Base-by-base conservation (phyloP, 2,888 invertebrate species). In the Acanthococcus lagerstroemiae region DNA sequence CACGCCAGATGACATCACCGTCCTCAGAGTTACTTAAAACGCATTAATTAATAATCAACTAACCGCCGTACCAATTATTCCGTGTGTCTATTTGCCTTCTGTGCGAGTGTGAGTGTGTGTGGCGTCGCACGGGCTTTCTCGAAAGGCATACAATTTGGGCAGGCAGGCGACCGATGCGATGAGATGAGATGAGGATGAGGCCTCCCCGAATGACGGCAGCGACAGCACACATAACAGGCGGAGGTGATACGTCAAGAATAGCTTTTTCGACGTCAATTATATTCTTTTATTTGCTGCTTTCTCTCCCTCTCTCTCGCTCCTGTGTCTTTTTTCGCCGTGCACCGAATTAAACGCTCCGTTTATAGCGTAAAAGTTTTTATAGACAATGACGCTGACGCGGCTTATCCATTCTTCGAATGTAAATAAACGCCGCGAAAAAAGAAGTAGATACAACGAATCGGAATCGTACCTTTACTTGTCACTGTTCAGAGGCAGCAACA, bases 1-100 rank as follows among this genome's bases (percentile, higher is more conserved):
- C 63, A 63, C 63, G 54, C 63, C 63, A 63, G 63, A 63, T 63
- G 63, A 63, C 63, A 63, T 63, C 63, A 63, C 52, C 63, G 63
- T 63, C 52, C 26, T 63, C 63, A 54, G 22, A 52, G 63, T 63
- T 63, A 63, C 63, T 63, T 63, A 63, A 63, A 63, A 63, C 63
- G 52, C 63, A 63, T 63, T 63, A 63, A 63, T 63, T 63, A 63
- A 63, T 52, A 54, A 63, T 63, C 63, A 63, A 52, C 54, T 52
- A 52, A 63, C 52, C 63, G 63, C 54, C 63, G 37, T 52, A 50
- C 63, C 63, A 52, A 63, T 63, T 63, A 52, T 5, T 1, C 19
- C 19, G 30, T 44, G 6, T 17, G 30, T 57, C 19, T 15, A 37
- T 27, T 46, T 58, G 25, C 26, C 46, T 9, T 37, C 37, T 37